These are phyloP conservation scores for Alcis repandata DNA, from an alignment of 2,888 invertebrate species.

Conservation along the genomic window DNA sequence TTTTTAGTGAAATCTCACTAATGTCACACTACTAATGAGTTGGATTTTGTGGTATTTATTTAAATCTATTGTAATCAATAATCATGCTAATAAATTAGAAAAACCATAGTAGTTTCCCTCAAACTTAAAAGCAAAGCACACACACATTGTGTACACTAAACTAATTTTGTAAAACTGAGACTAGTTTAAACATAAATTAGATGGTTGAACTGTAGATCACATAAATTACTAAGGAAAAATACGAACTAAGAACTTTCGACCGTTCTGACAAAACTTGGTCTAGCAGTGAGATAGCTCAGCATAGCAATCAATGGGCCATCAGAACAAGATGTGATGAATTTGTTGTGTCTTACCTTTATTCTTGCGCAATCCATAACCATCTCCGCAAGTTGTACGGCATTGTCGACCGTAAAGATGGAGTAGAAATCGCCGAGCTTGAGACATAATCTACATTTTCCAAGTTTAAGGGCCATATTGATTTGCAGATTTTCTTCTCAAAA, in stretches of 20 bases:
- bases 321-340: too few species aligned
- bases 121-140: too few species aligned
- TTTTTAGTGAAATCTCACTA: too few species aligned
- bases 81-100: too few species aligned
- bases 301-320: not conserved
- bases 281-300: not conserved
- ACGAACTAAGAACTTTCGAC: not conserved
- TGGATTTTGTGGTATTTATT: too few species aligned
- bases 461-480: conserved; percentile 86
- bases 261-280: not conserved
- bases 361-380: conserved; percentile 85
- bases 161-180: too few species aligned
- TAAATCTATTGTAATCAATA: too few species aligned
- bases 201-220: too few species aligned
- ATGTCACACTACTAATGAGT: too few species aligned
- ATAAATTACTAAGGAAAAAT: not conserved
- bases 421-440: conserved; percentile 85
- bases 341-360: conserved; percentile 70
- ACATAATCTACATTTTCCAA: conserved; percentile 85
- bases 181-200: too few species aligned
- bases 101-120: too few species aligned
- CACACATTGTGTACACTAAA: too few species aligned
- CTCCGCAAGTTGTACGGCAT: conserved; percentile 79
- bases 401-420: conserved; percentile 83
- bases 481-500: conserved; percentile 61